Conservation (phyloP, 2,797 vertebrate species). For the Petrocephalus sullivani region DNA sequence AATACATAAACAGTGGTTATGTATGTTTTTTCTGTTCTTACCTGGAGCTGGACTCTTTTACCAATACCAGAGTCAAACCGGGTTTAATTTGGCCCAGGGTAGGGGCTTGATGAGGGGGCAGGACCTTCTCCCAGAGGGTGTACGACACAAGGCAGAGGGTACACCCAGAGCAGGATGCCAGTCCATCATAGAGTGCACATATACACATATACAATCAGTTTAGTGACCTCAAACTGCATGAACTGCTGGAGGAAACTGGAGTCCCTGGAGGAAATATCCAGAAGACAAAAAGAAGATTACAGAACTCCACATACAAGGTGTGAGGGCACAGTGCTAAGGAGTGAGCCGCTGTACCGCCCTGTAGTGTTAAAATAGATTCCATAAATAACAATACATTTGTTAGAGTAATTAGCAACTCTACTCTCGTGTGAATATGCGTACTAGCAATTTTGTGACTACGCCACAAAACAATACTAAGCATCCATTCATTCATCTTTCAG, state of each 20-base stretch:
- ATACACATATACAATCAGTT: not conserved
- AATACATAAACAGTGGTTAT: not conserved
- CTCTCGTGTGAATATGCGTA: not conserved
- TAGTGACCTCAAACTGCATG: not conserved
- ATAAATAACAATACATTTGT: not conserved
- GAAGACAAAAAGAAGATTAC: not conserved
- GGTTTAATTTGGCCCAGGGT: not conserved
- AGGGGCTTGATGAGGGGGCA: not conserved
- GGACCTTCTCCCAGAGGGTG: not conserved
- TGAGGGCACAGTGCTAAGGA: not conserved
- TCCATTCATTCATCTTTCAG: constrained; percentile 2
- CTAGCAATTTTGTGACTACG: not conserved
- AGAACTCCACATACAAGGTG: not conserved
- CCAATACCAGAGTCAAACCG: not conserved
- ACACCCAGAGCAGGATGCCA: not conserved
- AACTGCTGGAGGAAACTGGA: not conserved
- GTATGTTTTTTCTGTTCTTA: not conserved
- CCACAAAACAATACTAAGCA: not conserved
- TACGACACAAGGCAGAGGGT: not conserved
- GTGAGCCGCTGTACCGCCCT: not conserved
- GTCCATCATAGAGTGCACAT: not conserved
- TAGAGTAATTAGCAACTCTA: not conserved
- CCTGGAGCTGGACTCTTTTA: not conserved
- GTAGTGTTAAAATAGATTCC: not conserved
- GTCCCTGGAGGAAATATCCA: not conserved